Percentiles rank a stretch among this genome's conserved stretches.
These are phyloP conservation scores for Timema cristinae DNA, from an alignment of 2,888 invertebrate genomes.

Conservation along the genomic window DNA sequence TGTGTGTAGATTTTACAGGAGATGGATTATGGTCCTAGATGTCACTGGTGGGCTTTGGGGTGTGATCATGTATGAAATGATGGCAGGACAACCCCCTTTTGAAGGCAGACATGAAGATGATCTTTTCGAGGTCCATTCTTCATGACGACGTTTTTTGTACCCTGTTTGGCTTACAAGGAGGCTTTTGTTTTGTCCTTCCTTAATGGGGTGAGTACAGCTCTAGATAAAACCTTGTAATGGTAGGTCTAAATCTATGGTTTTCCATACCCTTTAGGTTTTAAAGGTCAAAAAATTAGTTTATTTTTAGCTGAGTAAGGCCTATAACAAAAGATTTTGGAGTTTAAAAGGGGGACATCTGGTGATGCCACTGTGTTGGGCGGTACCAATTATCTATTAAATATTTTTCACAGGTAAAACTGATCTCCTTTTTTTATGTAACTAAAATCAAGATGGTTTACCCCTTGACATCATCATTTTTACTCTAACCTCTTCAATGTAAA, in stretches of 20 bases:
- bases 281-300: too few species aligned
- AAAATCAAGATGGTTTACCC: too few species aligned
- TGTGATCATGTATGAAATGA: slow-evolving; percentile 99
- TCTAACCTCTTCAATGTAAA: too few species aligned
- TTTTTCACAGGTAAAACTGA: too few species aligned
- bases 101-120: slow-evolving; percentile 99
- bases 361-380: too few species aligned
- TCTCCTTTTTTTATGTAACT: too few species aligned
- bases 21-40: slow-evolving; percentile 81
- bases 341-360: too few species aligned
- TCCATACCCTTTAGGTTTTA: too few species aligned
- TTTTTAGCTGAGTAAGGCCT: too few species aligned
- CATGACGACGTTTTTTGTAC: slow-evolving; percentile 97
- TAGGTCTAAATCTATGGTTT: not conserved
- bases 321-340: too few species aligned
- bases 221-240: not conserved
- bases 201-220: slow-evolving; percentile 52
- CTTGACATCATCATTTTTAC: too few species aligned
- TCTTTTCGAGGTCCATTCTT: slow-evolving; percentile 95
- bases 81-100: slow-evolving; percentile 99
- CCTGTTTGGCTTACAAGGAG: slow-evolving; percentile 95
- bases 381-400: too few species aligned
- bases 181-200: slow-evolving; percentile 88
- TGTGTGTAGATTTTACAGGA: slow-evolving; percentile 75
- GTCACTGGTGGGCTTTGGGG: slow-evolving; percentile 97